Conservation (phyloP, 2,888 invertebrate species). For the Chrysolina americana region DNA sequence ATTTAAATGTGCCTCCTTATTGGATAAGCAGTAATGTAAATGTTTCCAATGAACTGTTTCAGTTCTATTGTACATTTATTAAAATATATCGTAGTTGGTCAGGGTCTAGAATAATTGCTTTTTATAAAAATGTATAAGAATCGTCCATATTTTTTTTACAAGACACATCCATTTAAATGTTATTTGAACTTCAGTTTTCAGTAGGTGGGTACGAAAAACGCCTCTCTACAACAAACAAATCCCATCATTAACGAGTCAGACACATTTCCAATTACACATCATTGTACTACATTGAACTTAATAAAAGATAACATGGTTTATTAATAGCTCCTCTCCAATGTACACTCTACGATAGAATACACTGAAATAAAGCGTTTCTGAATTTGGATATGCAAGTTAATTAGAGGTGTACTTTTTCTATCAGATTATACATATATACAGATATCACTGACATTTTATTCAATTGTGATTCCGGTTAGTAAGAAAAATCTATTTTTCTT, state of each 20-base stretch:
- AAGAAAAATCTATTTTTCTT: no score
- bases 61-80: no score
- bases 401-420: neutral
- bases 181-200: neutral
- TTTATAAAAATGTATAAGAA: no score
- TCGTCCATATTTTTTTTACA: no score
- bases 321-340: conserved; percentile 34
- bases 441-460: neutral
- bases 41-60: no score
- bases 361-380: neutral
- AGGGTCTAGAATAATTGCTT: no score
- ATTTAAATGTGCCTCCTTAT: no score
- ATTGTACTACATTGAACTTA: conserved; percentile 39
- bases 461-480: no score
- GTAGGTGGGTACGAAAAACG: neutral
- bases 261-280: conserved; percentile 34
- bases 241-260: neutral
- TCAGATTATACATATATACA: no score
- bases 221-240: neutral
- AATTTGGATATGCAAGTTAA: neutral
- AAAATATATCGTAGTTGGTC: no score
- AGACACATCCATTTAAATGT: no score
- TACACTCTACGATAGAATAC: conserved; percentile 27
- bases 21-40: no score
- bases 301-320: conserved; percentile 35